Evolutionary conservation across 1,140 invertebrate genomes (phyloP).

Genomic region (Diorhabda sublineata): DNA sequence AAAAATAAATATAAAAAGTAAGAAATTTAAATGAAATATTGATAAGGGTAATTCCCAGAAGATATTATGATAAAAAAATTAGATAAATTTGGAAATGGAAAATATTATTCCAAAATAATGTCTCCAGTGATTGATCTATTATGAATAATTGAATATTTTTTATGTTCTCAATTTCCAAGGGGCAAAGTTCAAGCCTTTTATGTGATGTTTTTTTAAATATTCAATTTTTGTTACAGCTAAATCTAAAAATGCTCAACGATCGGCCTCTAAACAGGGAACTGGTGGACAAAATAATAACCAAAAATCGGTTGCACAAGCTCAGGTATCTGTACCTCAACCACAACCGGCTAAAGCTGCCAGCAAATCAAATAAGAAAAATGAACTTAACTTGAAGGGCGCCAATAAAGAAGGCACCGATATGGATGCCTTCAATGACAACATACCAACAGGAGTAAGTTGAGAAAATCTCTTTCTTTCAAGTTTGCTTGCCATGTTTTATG

Average conservation of each 20-base stretch:
- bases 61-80: too few species aligned
- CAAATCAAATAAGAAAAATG: slow-evolving; percentile 43
- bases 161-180: too few species aligned
- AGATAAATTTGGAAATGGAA: too few species aligned
- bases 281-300: slow-evolving; percentile 18
- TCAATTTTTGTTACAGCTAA: slow-evolving; percentile 37
- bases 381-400: slow-evolving; percentile 46
- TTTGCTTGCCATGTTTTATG: too few species aligned
- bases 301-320: slow-evolving; percentile 12
- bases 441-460: slow-evolving; percentile 26
- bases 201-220: too few species aligned
- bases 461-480: not conserved
- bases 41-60: too few species aligned
- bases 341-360: slow-evolving; percentile 38
- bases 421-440: slow-evolving; percentile 46
- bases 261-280: slow-evolving; percentile 6
- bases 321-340: slow-evolving; percentile 30
- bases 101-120: too few species aligned
- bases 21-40: too few species aligned
- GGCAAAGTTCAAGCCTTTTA: too few species aligned
- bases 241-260: slow-evolving; percentile 32
- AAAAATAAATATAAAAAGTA: too few species aligned
- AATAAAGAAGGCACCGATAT: slow-evolving; percentile 49
- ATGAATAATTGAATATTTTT: too few species aligned
- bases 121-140: too few species aligned